A percentile compares a stretch with the other conserved stretches of the same genome.
Evolutionary conservation across 2,797 vertebrate species (phyloP).

Genomic region (Tokudaia tokunoshimensis): DNA sequence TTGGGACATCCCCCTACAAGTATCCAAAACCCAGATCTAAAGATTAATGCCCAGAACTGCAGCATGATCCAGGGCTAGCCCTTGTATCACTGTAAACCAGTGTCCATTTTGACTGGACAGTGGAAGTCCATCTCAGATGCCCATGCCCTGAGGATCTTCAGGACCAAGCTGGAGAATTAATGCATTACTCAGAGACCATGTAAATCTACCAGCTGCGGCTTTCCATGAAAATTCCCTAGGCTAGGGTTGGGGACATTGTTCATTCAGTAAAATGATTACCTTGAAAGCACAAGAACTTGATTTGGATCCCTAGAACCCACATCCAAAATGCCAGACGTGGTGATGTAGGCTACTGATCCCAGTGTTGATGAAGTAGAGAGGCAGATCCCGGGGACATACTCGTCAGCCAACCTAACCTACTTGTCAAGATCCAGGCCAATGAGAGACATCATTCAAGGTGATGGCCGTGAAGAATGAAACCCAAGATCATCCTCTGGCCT

Average conservation of each 20-base stretch:
- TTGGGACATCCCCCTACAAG: background rate
- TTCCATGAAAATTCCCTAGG: background rate
- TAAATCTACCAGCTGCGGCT: background rate
- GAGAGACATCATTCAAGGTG: background rate
- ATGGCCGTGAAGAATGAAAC: background rate
- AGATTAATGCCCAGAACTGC: background rate
- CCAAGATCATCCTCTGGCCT: background rate
- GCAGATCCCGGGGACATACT: background rate
- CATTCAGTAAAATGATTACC: background rate
- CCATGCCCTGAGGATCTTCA: accelerated
- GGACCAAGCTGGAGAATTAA: background rate
- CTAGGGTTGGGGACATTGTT: background rate
- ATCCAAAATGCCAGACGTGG: background rate
- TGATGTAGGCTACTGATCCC: background rate
- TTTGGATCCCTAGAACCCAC: background rate
- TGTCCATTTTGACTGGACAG: background rate
- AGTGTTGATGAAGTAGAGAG: background rate
- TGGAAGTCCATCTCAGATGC: background rate
- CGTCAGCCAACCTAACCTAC: no score
- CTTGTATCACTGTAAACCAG: background rate
- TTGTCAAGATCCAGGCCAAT: background rate
- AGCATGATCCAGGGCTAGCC: background rate
- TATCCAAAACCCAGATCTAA: constrained; percentile 16
- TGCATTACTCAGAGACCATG: background rate
- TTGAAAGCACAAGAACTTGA: background rate